Conservation (phyloP, 1,140 invertebrate genomes). For the Eurosta solidaginis region DNA sequence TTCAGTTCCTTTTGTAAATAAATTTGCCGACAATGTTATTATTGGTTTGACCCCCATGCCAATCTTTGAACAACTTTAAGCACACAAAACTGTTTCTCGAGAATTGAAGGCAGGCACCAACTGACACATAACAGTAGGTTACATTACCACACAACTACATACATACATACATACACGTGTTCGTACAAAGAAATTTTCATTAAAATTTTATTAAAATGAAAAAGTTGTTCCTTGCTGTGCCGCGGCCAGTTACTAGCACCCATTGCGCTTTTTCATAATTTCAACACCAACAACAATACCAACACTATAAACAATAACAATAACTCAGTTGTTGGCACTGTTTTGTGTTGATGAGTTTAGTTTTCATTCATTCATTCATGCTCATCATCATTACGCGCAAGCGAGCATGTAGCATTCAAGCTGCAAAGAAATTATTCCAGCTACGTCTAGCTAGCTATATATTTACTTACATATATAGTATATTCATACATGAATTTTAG, state of each 20-base stretch:
- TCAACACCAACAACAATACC: neutral
- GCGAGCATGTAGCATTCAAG: neutral
- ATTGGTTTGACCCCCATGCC: neutral
- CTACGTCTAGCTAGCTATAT: too few species aligned
- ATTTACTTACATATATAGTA: too few species aligned
- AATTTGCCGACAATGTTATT: neutral
- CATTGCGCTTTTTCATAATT: neutral
- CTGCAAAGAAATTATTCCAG: neutral
- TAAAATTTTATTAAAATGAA: slow-evolving; percentile 28
- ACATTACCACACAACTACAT: neutral
- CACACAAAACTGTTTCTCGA: neutral
- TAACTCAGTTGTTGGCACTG: neutral
- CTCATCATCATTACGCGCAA: slow-evolving; percentile 17
- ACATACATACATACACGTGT: too few species aligned
- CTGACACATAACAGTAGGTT: neutral
- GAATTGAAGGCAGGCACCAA: neutral
- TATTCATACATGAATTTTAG: too few species aligned
- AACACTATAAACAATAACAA: neutral
- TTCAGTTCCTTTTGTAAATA: neutral
- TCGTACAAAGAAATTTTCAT: slow-evolving; percentile 12
- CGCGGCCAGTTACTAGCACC: neutral
- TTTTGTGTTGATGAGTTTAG: slow-evolving; percentile 23
- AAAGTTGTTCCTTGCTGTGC: slow-evolving; percentile 25
- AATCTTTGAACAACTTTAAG: neutral
- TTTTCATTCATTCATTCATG: slow-evolving; percentile 23